These are phyloP conservation scores for Drosophila mettleri DNA, from an alignment of 2,888 invertebrate species.

Conservation along the genomic window DNA sequence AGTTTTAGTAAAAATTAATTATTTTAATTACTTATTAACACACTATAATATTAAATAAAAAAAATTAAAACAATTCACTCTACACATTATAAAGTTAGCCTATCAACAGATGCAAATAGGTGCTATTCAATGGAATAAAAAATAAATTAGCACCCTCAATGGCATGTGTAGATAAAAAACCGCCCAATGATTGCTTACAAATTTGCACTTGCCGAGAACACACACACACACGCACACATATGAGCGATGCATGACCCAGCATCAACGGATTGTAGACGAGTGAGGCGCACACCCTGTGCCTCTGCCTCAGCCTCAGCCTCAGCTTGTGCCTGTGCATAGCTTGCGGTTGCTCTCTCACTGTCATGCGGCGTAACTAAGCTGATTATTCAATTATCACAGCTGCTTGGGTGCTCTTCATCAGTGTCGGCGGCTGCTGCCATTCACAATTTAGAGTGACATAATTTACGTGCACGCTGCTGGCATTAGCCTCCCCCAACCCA, in stretches of 20 bases:
- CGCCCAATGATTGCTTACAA: conserved; percentile 64
- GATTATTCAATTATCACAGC: conserved; percentile 79
- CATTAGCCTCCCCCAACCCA: conserved; percentile 12
- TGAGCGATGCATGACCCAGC: conserved; percentile 11
- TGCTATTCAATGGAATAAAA: conserved; percentile 33
- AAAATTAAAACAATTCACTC: no score
- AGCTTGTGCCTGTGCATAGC: conserved; percentile 30
- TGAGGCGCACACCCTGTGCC: background rate
- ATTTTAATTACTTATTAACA: no score
- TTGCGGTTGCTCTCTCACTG: conserved; percentile 43
- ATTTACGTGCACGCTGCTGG: conserved; percentile 52
- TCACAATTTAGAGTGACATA: conserved; percentile 67
- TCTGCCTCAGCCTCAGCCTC: background rate
- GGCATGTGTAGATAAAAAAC: conserved; percentile 31
- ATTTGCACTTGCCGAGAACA: conserved; percentile 54
- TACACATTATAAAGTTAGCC: conserved; percentile 26
- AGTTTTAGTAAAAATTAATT: no score
- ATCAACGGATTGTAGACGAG: background rate
- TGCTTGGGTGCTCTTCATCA: conserved; percentile 64
- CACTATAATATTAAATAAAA: no score
- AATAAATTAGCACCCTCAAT: conserved; percentile 48
- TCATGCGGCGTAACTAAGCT: conserved; percentile 64
- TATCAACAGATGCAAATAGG: conserved; percentile 45
- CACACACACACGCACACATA: conserved; percentile 1
- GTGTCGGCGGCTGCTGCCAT: conserved; percentile 44